Evolutionary conservation across 2,113 vertebrate species (phyloP).

Genomic region (Pleuronectes platessa): DNA sequence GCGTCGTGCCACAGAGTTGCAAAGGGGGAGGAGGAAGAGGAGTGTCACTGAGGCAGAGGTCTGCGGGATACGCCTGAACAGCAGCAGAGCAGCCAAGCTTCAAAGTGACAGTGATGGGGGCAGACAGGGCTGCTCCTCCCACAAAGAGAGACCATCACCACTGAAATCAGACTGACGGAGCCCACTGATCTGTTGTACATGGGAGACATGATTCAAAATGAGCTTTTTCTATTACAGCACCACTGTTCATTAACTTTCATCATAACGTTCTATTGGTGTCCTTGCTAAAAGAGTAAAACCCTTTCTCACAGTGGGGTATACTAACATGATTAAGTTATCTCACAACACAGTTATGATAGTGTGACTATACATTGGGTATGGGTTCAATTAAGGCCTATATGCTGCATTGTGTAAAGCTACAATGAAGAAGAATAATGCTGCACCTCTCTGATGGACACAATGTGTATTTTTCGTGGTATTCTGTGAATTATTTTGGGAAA

Average conservation of each 20-base stretch:
- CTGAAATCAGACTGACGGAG: not conserved
- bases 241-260: not conserved
- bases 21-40: conserved; percentile 1
- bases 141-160: conserved; percentile 5
- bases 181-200: not conserved
- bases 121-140: not conserved
- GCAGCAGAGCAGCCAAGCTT: conserved; percentile 36
- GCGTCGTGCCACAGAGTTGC: no score
- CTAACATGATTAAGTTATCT: no score
- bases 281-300: not conserved
- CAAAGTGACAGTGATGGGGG: conserved; percentile 40
- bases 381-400: no score
- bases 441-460: no score
- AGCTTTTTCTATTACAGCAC: no score
- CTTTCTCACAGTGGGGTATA: no score
- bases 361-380: no score
- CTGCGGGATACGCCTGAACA: conserved; percentile 31
- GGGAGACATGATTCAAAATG: not conserved
- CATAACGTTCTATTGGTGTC: not conserved
- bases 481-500: no score
- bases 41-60: conserved; percentile 34
- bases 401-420: no score
- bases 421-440: no score
- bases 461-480: no score
- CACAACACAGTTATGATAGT: no score